Evolutionary conservation across 1,140 invertebrate species (phyloP), one percentile per base, ranked within the genome.

Genomic region (Microplitis demolitor): DNA sequence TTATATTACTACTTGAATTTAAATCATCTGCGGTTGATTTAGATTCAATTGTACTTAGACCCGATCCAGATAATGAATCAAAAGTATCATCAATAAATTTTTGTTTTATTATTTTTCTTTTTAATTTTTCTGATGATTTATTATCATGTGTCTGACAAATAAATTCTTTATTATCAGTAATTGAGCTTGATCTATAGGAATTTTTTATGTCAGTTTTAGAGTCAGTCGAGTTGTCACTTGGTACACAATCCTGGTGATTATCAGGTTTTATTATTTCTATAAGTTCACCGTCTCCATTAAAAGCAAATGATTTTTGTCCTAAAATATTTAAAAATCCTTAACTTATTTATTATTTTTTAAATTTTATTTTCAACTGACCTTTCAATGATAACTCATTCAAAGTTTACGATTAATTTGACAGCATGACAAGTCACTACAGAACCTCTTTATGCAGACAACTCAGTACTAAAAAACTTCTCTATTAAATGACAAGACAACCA

Each of bases 251-350:
- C 13, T 62, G n/a, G 16, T 56, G 33, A 37, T 45, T 61, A n/a
- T 39, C 53, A 39, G 60, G 45, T 13, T 54, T 54, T 54, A 54
- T 74, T 4, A 87, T 79, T 76, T 89, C 89, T 53, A 90, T 89
- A 53, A 90, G 77, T 71, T 88, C 86, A 9, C 89, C 89, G 70
- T 90, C 85, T 13, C 80, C 78, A 11, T 84, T 83, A 76, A 90
- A 89, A 3, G 87, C 87, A 72, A 89, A 90, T 3, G 89, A 89
- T 61, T 87, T 86, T 77, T 89, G 84, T 61, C 89, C 89, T 87
- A 39, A 45, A 82, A 78, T 11, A 33, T 14, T 34, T 51, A 67
- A 14, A 13, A 62, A 24, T 51, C 33, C 0, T 11, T 31, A 37
- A 34, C 16, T 45, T 53, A 4, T 6, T 39, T 51, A 73, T 54